Evolutionary conservation across 2,888 invertebrate species (phyloP).

Genomic region (Piscicola geometra): DNA sequence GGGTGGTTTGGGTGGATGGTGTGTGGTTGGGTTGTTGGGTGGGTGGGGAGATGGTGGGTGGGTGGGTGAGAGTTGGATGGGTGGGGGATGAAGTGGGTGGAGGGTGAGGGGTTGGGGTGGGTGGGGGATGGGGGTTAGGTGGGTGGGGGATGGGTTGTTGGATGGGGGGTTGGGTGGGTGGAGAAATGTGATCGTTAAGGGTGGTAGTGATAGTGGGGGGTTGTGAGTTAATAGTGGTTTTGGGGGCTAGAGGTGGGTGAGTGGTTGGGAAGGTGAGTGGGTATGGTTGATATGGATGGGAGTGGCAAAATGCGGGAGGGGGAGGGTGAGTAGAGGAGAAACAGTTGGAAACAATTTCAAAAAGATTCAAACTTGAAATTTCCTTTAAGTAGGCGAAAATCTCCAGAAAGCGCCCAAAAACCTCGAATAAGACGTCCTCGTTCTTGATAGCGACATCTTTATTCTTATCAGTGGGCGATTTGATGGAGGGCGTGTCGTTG

Average conservation of each 20-base stretch:
- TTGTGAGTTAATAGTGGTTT: no score
- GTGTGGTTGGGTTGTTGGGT: neutral
- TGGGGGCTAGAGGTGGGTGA: no score
- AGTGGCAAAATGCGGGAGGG: no score
- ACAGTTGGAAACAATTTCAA: neutral
- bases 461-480: slow-evolving; percentile 26
- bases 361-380: neutral
- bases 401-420: neutral
- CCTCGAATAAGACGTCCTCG: slow-evolving; percentile 23
- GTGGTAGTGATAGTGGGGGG: no score
- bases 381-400: no score
- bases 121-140: neutral
- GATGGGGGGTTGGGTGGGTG: neutral
- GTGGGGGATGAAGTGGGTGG: no score
- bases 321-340: neutral
- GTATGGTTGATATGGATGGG: no score
- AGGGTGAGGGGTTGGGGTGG: neutral
- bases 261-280: no score
- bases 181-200: neutral
- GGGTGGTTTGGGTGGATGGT: neutral
- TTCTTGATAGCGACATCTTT: slow-evolving; percentile 9
- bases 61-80: no score
- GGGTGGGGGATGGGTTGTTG: neutral
- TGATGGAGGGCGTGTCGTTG: neutral
- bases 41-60: neutral